phyloP scores from a whole-genome alignment of 2,113 vertebrate species.

The Pampusana beccarii region DNA sequence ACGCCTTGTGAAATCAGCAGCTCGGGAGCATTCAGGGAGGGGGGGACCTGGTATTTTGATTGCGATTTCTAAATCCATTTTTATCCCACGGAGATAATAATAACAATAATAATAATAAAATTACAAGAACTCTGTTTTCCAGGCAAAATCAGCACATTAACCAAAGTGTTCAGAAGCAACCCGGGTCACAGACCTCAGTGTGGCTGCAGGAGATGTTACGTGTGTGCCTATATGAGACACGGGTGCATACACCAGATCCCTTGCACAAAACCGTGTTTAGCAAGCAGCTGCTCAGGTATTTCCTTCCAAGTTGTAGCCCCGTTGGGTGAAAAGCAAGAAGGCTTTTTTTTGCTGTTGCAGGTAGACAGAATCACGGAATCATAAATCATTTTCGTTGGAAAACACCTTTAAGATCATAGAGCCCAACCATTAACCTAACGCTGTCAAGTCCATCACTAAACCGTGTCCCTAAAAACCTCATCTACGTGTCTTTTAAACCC shows the following conservation, averaged over 20 bases:
- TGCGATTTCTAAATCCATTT: not conserved
- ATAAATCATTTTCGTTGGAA: too few relatives aligned
- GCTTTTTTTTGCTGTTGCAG: not conserved
- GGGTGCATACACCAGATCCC: not conserved
- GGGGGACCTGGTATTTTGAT: not conserved
- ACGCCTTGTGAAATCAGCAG: not conserved
- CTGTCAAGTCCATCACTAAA: too few relatives aligned
- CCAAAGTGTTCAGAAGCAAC: not conserved
- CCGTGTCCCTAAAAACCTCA: too few relatives aligned
- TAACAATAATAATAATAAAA: not conserved
- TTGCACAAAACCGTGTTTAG: not conserved
- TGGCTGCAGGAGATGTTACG: not conserved
- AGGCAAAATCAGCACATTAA: not conserved
- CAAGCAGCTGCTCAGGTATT: not conserved
- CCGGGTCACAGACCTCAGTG: not conserved
- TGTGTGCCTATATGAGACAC: rapidly evolving
- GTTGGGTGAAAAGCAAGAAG: not conserved
- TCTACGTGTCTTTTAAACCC: too few relatives aligned
- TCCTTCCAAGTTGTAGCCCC: not conserved
- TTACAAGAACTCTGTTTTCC: not conserved
- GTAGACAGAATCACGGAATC: not conserved
- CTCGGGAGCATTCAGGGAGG: not conserved
- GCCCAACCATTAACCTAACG: too few relatives aligned
- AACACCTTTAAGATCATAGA: too few relatives aligned
- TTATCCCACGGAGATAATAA: not conserved